Conservation (phyloP, 1,140 invertebrate genomes). For the Brachionus sp. region DNA sequence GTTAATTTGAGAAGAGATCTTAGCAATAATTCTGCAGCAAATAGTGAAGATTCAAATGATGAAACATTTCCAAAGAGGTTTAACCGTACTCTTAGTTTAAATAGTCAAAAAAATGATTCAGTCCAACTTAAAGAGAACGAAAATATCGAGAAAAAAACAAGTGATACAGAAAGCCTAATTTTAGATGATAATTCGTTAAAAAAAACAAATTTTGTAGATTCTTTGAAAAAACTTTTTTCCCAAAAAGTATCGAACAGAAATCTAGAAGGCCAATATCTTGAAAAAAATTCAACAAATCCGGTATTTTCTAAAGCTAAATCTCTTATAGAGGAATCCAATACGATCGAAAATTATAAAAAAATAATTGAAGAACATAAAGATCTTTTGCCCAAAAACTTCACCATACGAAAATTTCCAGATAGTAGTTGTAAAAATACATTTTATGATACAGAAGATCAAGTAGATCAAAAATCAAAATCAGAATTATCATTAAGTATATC, state of each 20-base stretch:
- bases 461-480: neutral
- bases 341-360: neutral
- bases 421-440: slow-evolving; percentile 17
- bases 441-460: neutral
- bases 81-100: neutral
- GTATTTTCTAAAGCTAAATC: neutral
- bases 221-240: neutral
- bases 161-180: neutral
- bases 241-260: neutral
- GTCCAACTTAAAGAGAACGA: neutral
- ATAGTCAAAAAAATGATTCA: neutral
- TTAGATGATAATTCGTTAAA: neutral
- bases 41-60: slow-evolving; percentile 47
- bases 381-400: slow-evolving; percentile 1
- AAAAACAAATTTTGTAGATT: slow-evolving; percentile 16
- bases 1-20: slow-evolving; percentile 32
- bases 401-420: slow-evolving; percentile 24
- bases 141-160: neutral
- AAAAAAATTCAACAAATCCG: neutral
- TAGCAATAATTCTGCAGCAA: slow-evolving; percentile 41
- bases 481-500: neutral
- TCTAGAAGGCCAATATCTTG: neutral
- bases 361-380: slow-evolving; percentile 35
- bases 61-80: slow-evolving; percentile 35
- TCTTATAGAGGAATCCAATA: neutral